These are phyloP conservation scores for Mythimna vitellina DNA, from an alignment of 2,888 invertebrate species.

Conservation along the genomic window DNA sequence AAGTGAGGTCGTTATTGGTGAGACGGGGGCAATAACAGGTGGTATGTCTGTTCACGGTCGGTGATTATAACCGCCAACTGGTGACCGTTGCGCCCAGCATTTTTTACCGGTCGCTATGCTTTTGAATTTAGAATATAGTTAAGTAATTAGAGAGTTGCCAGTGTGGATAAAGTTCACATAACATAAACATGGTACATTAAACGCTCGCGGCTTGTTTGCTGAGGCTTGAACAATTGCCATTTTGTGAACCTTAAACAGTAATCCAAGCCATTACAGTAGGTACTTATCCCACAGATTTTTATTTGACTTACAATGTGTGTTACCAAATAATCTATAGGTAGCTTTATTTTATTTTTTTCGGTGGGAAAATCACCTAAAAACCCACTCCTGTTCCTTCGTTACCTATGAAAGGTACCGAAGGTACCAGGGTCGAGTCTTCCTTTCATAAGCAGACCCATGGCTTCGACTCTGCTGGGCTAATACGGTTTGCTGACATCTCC, in stretches of 20 bases:
- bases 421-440: too few species aligned
- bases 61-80: constrained; percentile 82
- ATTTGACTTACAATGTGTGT: not conserved
- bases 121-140: constrained; percentile 61
- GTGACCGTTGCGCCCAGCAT: constrained; percentile 77
- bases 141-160: constrained; percentile 27
- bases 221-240: constrained; percentile 23
- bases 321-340: not conserved
- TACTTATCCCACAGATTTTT: not conserved
- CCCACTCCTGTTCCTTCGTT: too few species aligned
- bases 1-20: constrained; percentile 52
- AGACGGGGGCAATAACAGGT: constrained; percentile 75
- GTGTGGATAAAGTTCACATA: constrained; percentile 36
- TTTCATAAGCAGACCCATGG: too few species aligned
- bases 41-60: constrained; percentile 81
- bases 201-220: constrained; percentile 28
- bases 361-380: too few species aligned
- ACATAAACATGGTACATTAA: constrained; percentile 25
- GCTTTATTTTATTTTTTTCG: too few species aligned
- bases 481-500: too few species aligned
- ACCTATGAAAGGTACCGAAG: too few species aligned
- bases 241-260: constrained; percentile 18
- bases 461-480: too few species aligned
- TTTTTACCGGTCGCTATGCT: constrained; percentile 70
- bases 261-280: not conserved